Percentiles rank a stretch among this genome's conserved stretches.
These are phyloP conservation scores for Lamellibrachia luymesi DNA, from an alignment of 1,140 invertebrate species.

Conservation along the genomic window DNA sequence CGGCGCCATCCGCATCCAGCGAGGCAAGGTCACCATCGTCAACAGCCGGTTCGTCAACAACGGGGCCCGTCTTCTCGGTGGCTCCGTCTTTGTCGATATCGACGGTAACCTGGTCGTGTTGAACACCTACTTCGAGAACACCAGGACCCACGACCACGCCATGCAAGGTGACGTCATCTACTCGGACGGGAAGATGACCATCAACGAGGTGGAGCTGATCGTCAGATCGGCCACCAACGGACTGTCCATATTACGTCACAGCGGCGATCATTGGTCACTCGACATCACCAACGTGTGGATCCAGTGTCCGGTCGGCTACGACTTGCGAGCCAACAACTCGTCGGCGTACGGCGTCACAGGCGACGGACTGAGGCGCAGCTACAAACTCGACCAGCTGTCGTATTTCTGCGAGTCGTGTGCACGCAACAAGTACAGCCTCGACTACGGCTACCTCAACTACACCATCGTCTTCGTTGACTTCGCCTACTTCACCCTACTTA, in stretches of 20 bases:
- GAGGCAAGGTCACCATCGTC: slow-evolving; percentile 11
- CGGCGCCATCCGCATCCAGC: slow-evolving; percentile 21
- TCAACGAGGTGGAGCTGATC: slow-evolving; percentile 16
- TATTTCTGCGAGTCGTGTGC: slow-evolving; percentile 27
- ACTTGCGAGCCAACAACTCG: slow-evolving; percentile 24
- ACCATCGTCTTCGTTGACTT: slow-evolving; percentile 21
- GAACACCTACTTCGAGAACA: slow-evolving; percentile 21
- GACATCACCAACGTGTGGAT: slow-evolving; percentile 26
- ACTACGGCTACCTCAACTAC: slow-evolving; percentile 21
- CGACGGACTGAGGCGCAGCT: not conserved
- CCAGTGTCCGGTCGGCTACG: slow-evolving; percentile 25
- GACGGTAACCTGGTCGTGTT: slow-evolving; percentile 9
- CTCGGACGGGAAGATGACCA: slow-evolving; percentile 25
- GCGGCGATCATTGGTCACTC: slow-evolving; percentile 23
- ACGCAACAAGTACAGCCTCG: slow-evolving; percentile 23
- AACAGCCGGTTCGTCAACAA: slow-evolving; percentile 24
- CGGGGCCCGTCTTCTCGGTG: slow-evolving; percentile 15
- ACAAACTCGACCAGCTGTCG: slow-evolving; percentile 24
- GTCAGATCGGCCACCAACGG: slow-evolving; percentile 13
- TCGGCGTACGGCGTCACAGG: slow-evolving; percentile 17
- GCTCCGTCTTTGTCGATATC: slow-evolving; percentile 25
- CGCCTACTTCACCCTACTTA: slow-evolving; percentile 20
- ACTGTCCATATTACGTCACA: slow-evolving; percentile 22
- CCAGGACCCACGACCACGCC: slow-evolving; percentile 12
- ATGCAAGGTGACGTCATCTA: slow-evolving; percentile 24